phyloP scores from a whole-genome alignment of 2,797 vertebrate species.

The Leuciscus waleckii region DNA sequence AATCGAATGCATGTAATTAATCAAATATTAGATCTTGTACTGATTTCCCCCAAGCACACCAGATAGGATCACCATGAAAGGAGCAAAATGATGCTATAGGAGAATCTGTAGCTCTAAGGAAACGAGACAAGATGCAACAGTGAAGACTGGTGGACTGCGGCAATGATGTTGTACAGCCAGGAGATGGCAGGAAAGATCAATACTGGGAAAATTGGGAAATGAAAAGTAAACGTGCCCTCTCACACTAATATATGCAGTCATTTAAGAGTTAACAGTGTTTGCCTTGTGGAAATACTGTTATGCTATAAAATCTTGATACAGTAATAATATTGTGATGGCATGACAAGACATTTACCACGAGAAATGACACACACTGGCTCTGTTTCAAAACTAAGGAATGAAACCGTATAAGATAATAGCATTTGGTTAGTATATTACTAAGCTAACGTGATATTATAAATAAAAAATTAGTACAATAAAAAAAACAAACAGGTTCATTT shows the following conservation, averaged over 20 bases:
- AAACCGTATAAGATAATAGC: background rate
- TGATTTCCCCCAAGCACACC: background rate
- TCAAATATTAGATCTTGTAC: background rate
- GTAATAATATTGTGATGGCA: background rate
- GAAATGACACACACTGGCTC: background rate
- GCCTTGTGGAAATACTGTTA: background rate
- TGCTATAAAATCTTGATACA: background rate
- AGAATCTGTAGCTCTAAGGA: background rate
- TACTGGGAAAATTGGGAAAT: background rate
- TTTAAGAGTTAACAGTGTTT: background rate
- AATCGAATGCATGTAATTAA: background rate
- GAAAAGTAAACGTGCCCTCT: background rate
- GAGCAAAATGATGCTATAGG: background rate
- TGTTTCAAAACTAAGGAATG: background rate
- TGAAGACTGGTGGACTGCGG: background rate
- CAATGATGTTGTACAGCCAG: background rate
- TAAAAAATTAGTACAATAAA: background rate
- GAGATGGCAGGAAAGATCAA: constrained; percentile 21
- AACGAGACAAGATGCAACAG: background rate
- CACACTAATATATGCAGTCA: background rate
- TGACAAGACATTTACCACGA: background rate
- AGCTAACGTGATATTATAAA: background rate
- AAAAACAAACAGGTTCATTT: background rate
- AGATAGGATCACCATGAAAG: background rate
- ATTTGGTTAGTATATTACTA: background rate